Evolutionary conservation across 2,113 vertebrate genomes (phyloP).

Genomic region (Pteronura brasiliensis): DNA sequence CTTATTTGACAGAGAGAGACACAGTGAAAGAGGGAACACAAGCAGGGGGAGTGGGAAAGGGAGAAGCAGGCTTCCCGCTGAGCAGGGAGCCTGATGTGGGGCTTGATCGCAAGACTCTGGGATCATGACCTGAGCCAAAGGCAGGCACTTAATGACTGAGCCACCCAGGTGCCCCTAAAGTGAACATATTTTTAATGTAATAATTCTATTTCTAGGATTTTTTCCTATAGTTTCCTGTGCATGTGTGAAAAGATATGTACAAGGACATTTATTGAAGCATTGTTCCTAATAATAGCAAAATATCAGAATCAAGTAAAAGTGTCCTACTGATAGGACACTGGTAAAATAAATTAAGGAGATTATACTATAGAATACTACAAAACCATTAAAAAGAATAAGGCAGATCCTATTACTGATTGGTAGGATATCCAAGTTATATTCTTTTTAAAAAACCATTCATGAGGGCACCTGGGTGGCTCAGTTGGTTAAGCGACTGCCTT

Average conservation of each 20-base stretch:
- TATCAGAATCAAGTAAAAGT: neutral
- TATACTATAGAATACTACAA: neutral
- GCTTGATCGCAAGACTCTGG: too few species aligned
- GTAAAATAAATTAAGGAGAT: neutral
- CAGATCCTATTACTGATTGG: neutral
- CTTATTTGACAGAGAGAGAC: too few species aligned
- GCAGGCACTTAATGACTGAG: too few species aligned
- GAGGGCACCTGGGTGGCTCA: too few species aligned
- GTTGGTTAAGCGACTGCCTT: too few species aligned
- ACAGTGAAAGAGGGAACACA: too few species aligned
- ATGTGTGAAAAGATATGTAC: neutral
- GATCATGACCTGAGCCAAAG: too few species aligned
- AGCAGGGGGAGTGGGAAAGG: too few species aligned
- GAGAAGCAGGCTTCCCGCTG: too few species aligned
- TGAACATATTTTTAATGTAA: neutral
- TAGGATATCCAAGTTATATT: neutral
- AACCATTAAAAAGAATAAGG: neutral
- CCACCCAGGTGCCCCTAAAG: neutral
- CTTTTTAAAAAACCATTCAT: neutral
- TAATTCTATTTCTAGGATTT: neutral
- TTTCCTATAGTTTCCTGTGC: neutral
- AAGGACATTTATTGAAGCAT: neutral
- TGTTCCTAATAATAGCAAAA: neutral
- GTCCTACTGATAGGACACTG: neutral
- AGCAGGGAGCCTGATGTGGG: too few species aligned